These are phyloP conservation scores for Sebastes minor DNA, from an alignment of 2,797 vertebrate species.

Conservation along the genomic window DNA sequence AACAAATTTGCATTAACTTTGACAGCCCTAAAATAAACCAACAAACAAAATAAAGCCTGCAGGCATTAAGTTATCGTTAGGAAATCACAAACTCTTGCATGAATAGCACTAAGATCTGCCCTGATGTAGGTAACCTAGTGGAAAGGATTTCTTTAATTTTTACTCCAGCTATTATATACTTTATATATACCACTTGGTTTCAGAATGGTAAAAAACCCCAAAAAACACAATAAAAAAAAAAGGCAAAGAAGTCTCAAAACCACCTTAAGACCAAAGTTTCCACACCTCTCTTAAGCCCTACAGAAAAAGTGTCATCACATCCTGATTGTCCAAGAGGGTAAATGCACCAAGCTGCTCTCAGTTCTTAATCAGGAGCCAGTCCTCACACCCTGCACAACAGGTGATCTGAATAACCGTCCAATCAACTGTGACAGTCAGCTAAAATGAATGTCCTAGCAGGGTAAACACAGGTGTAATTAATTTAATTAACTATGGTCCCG, in stretches of 20 bases:
- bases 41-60: background rate
- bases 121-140: background rate
- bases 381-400: background rate
- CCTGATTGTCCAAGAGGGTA: background rate
- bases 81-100: background rate
- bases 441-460: background rate
- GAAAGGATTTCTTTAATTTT: background rate
- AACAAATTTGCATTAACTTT: too few species aligned
- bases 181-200: background rate
- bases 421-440: background rate
- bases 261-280: too few species aligned
- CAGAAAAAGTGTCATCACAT: background rate
- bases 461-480: background rate
- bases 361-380: background rate
- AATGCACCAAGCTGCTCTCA: background rate
- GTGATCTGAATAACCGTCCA: background rate
- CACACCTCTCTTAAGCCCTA: background rate
- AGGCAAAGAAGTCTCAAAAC: background rate
- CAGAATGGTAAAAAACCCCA: rapidly evolving
- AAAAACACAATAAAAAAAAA: too few species aligned
- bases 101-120: background rate
- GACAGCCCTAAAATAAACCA: background rate
- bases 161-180: background rate
- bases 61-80: background rate
- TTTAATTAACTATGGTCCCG: background rate